Evolutionary conservation across 1,140 invertebrate genomes (phyloP), one percentile per base, ranked within the genome.

Genomic region (Phymorhynchus buccinoides): DNA sequence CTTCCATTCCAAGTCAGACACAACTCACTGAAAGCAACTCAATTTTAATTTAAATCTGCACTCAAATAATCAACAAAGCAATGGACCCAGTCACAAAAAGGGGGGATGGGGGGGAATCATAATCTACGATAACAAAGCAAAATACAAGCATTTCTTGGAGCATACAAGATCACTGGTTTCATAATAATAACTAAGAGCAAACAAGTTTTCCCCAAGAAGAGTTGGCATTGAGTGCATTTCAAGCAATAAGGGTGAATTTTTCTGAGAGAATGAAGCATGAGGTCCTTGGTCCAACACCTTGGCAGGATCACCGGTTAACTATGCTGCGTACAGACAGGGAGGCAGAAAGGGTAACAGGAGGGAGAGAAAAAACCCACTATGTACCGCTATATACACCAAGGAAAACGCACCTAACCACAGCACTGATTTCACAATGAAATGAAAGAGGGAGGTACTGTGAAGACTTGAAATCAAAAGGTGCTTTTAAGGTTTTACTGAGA

Each of bases 121-220:
- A 6, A 62, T 62, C 56, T 62, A 62, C 56, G 22, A 62, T 62
- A 27, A 62, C 56, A 62, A 62, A 27, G n/a, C 56, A 62, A 62
- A 62, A 48, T 62, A 18, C 22, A 16, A 62, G 56, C 1, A 6
- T 62, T 62, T 27, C 56, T 62, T 62, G 56, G 56, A 62, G 56
- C 56, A 62, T 62, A 62, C 56, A 62, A 62, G n/a, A 62, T 62
- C 56, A 62, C n/a, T 62, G 56, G 56, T 27, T n/a, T n/a, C n/a
- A n/a, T n/a, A n/a, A n/a, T n/a, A n/a, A 62, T 18, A 62, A 4
- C 56, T 62, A 62, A 62, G 22, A 62, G 56, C 56, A 62, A 62
- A 62, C 6, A 18, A 18, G 12, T 22, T 62, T 22, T 62, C 56
- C n/a, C 22, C 56, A 62, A 62, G 56, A 62, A 14, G 22, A 27